Conservation (phyloP, 2,797 vertebrate genomes). For the Danio choprae region DNA sequence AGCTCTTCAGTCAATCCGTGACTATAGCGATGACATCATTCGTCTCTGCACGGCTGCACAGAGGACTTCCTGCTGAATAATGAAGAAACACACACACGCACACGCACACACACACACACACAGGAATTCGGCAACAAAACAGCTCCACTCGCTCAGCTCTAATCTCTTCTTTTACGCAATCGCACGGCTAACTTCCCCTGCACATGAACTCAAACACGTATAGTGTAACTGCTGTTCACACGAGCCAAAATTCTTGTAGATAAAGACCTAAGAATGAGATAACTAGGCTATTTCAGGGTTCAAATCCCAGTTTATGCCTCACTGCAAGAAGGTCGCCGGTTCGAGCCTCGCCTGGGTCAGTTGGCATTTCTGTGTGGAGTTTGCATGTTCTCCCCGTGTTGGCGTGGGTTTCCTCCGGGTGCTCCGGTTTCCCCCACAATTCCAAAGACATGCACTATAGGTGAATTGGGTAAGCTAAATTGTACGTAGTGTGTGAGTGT, state of each 20-base stretch:
- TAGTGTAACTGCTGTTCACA: not conserved
- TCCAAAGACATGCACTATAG: too few species aligned
- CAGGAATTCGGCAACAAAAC: slow-evolving; percentile 42
- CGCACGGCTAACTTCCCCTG: slow-evolving; percentile 8
- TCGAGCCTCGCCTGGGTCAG: too few species aligned
- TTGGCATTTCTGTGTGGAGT: too few species aligned
- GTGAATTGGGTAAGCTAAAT: too few species aligned
- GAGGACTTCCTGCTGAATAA: slow-evolving; percentile 82
- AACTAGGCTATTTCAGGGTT: not conserved
- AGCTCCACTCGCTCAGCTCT: slow-evolving; percentile 6
- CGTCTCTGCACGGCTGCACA: slow-evolving; percentile 72
- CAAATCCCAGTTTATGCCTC: not conserved
- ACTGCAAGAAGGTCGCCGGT: too few species aligned
- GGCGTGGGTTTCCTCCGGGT: too few species aligned
- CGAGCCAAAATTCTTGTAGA: not conserved
- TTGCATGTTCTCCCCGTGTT: too few species aligned
- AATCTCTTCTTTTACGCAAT: slow-evolving; percentile 41
- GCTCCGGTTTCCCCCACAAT: too few species aligned
- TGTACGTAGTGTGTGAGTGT: too few species aligned
- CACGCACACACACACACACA: slow-evolving; percentile 33
- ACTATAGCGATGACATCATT: slow-evolving; percentile 73
- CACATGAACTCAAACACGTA: not conserved
- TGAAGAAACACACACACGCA: slow-evolving; percentile 67
- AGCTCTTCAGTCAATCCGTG: slow-evolving; percentile 63
- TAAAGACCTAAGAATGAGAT: slow-evolving; percentile 4